Conservation (phyloP, 2,797 vertebrate species). For the Acestrorhynchus altus region DNA sequence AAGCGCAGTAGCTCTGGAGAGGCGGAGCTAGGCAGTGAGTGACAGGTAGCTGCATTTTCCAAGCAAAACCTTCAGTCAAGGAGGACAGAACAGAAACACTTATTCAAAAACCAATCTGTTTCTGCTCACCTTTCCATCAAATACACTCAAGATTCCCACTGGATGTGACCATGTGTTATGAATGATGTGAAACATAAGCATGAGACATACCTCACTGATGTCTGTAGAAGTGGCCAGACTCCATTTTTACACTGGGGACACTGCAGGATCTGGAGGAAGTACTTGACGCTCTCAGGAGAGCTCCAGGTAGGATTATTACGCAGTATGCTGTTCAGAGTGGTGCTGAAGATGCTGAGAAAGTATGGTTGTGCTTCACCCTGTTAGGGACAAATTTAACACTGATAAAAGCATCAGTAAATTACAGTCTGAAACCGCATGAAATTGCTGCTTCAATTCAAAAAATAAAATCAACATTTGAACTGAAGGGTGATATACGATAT, state of each 20-base stretch:
- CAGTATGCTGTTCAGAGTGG: constrained; percentile 75
- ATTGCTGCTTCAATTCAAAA: no score
- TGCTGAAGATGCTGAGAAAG: constrained; percentile 71
- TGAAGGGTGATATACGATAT: no score
- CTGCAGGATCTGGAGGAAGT: constrained; percentile 84
- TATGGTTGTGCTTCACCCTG: constrained; percentile 70
- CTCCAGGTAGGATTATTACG: constrained; percentile 81
- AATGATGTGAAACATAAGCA: not conserved
- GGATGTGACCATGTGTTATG: not conserved
- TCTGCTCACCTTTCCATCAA: not conserved
- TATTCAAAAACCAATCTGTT: not conserved
- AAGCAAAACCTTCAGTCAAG: constrained; percentile 71
- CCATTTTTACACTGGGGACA: constrained; percentile 77
- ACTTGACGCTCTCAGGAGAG: constrained; percentile 71
- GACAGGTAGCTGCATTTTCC: constrained; percentile 81
- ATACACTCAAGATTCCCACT: not conserved
- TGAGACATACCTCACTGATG: constrained; percentile 73
- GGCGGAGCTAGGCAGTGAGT: constrained; percentile 77
- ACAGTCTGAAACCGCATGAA: no score
- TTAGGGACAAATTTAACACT: no score
- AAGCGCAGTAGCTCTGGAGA: constrained; percentile 76
- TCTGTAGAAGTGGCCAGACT: constrained; percentile 75
- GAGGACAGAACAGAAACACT: not conserved
- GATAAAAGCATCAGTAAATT: no score
- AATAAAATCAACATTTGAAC: no score